A percentile compares a stretch with the other conserved stretches of the same genome.
phyloP scores from a whole-genome alignment of 2,113 vertebrate species.

The Vimba vimba region DNA sequence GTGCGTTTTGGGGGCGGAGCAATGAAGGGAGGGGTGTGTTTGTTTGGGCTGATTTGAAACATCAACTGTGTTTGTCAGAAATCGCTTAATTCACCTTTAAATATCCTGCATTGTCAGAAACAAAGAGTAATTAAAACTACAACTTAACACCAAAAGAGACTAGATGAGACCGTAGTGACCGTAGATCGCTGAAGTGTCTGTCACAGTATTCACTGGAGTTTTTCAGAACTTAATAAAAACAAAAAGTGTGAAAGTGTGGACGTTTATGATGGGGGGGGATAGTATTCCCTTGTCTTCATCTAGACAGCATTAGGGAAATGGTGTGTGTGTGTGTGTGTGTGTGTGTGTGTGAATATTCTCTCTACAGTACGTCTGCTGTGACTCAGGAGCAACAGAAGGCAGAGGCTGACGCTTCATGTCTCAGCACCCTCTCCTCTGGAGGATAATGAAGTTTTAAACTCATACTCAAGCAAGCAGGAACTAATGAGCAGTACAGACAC shows the following conservation, averaged over 20 bases:
- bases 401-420: slow-evolving; percentile 27
- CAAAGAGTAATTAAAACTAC: slow-evolving; percentile 37
- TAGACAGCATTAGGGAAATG: not conserved
- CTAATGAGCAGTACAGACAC: not conserved
- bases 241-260: not conserved
- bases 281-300: not conserved
- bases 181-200: slow-evolving; percentile 9
- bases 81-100: not conserved
- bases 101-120: not conserved
- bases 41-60: no score
- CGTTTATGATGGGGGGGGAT: not conserved
- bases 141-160: slow-evolving; percentile 33
- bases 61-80: no score
- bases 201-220: slow-evolving; percentile 13
- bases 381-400: slow-evolving; percentile 45
- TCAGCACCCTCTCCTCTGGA: slow-evolving; percentile 47
- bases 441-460: slow-evolving; percentile 45
- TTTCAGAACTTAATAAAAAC: not conserved
- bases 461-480: slow-evolving; percentile 22
- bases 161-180: slow-evolving; percentile 10
- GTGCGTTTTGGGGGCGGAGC: no score
- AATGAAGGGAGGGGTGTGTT: no score
- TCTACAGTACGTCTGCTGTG: slow-evolving; percentile 14
- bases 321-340: not conserved
- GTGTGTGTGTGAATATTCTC: not conserved